phyloP scores from a whole-genome alignment of 2,888 invertebrate species.

The Eudemis profundana region DNA sequence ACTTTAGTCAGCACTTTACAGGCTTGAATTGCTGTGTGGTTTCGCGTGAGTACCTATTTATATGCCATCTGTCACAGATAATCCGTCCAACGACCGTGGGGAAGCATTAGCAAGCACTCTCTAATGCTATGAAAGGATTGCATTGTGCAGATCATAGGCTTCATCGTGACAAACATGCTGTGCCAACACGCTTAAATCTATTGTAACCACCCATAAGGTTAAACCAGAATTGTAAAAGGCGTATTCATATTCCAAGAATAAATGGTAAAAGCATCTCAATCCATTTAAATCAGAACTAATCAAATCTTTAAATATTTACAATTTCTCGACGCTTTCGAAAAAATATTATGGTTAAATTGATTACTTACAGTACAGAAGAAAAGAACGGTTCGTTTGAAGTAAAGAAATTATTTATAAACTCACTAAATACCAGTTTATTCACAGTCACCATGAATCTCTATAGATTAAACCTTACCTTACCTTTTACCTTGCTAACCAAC shows the following conservation, averaged over 20 bases:
- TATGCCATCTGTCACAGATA: conserved; percentile 53
- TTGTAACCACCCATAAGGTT: conserved; percentile 27
- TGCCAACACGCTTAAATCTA: conserved; percentile 53
- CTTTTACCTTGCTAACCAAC: conserved; percentile 51
- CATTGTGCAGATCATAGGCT: conserved; percentile 64
- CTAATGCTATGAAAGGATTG: conserved; percentile 74
- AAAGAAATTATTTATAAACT: conserved; percentile 53
- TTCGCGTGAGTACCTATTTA: conserved; percentile 28
- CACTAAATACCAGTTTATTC: conserved; percentile 60
- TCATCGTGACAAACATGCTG: conserved; percentile 65
- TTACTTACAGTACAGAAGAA: conserved; percentile 62
- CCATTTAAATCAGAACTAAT: conserved; percentile 49
- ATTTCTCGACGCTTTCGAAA: conserved; percentile 62
- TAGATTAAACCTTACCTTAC: neutral
- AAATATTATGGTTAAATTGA: conserved; percentile 66
- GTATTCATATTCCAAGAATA: conserved; percentile 23
- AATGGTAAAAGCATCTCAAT: conserved; percentile 51
- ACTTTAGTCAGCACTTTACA: conserved; percentile 62
- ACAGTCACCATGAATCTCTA: conserved; percentile 55
- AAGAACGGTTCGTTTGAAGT: conserved; percentile 57
- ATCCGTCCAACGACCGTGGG: conserved; percentile 61
- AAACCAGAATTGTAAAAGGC: conserved; percentile 10
- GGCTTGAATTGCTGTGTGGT: conserved; percentile 60
- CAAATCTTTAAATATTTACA: conserved; percentile 45
- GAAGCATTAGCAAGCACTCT: conserved; percentile 61